phyloP scores from a whole-genome alignment of 2,888 invertebrate genomes.

The Brachyopa scutellaris region DNA sequence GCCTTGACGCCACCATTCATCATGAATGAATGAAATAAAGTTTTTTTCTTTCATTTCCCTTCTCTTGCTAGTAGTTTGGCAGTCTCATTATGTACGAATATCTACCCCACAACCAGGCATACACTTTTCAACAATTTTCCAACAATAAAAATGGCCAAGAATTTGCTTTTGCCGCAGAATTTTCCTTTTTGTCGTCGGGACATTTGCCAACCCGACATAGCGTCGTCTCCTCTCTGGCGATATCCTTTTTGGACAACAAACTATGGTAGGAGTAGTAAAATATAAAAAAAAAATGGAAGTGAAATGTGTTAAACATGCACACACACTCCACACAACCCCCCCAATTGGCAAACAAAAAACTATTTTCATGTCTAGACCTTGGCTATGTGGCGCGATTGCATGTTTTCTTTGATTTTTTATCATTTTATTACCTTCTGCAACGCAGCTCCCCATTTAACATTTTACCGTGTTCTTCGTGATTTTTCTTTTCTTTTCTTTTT shows the following conservation, averaged over 20 bases:
- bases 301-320: constrained; percentile 38
- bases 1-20: constrained; percentile 71
- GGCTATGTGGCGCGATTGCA: constrained; percentile 50
- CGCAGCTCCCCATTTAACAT: constrained; percentile 15
- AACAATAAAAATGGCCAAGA: constrained; percentile 32
- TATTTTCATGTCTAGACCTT: constrained; percentile 74
- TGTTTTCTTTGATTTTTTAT: constrained; percentile 43
- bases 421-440: constrained; percentile 68
- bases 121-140: constrained; percentile 44
- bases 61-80: constrained; percentile 55
- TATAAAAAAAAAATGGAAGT: constrained; percentile 9
- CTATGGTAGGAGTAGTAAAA: neutral
- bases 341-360: constrained; percentile 35
- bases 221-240: constrained; percentile 49
- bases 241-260: constrained; percentile 43
- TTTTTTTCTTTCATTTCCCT: constrained; percentile 6
- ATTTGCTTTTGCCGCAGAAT: constrained; percentile 66
- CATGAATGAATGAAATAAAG: constrained; percentile 69
- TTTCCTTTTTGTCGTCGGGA: constrained; percentile 60
- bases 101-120: neutral
- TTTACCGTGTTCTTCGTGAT: constrained; percentile 24
- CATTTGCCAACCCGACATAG: constrained; percentile 67
- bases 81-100: constrained; percentile 52
- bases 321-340: constrained; percentile 12
- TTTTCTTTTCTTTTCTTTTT: constrained; percentile 46